Conservation (phyloP, 2,888 invertebrate genomes). For the Trachelus stipa region DNA sequence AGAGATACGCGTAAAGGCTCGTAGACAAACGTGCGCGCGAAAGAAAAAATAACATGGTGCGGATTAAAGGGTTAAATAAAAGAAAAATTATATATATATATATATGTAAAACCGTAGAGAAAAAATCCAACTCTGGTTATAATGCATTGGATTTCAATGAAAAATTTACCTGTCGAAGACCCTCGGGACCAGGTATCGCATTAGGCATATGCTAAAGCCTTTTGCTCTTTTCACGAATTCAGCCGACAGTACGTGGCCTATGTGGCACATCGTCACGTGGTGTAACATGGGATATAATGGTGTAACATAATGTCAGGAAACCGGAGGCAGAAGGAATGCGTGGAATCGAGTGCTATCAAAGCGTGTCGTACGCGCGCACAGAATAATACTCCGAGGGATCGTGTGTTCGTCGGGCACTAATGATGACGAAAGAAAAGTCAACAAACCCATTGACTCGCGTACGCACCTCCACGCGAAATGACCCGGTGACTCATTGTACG, state of each 20-base stretch:
- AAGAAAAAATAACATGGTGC: constrained; percentile 6
- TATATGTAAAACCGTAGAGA: neutral
- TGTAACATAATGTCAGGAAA: neutral
- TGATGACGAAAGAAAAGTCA: constrained; percentile 35
- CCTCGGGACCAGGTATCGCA: neutral
- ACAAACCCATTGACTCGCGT: constrained; percentile 48
- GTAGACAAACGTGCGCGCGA: constrained; percentile 6
- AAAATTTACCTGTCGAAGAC: neutral
- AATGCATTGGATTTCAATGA: neutral
- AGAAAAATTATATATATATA: neutral
- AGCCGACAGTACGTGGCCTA: neutral
- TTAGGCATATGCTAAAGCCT: neutral
- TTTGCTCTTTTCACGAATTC: neutral
- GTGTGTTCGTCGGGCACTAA: neutral
- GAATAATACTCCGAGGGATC: neutral
- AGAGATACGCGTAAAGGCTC: constrained; percentile 9
- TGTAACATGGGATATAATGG: neutral
- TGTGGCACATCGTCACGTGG: neutral
- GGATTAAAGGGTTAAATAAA: constrained; percentile 7
- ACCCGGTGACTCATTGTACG: constrained; percentile 37
- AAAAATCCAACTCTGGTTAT: neutral
- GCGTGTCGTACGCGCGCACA: constrained; percentile 4
- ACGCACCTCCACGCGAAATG: constrained; percentile 24
- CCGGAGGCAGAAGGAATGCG: neutral
- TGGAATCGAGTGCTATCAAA: neutral